Conservation (phyloP, 2,113 vertebrate species). For the Brachypteracias leptosomus region DNA sequence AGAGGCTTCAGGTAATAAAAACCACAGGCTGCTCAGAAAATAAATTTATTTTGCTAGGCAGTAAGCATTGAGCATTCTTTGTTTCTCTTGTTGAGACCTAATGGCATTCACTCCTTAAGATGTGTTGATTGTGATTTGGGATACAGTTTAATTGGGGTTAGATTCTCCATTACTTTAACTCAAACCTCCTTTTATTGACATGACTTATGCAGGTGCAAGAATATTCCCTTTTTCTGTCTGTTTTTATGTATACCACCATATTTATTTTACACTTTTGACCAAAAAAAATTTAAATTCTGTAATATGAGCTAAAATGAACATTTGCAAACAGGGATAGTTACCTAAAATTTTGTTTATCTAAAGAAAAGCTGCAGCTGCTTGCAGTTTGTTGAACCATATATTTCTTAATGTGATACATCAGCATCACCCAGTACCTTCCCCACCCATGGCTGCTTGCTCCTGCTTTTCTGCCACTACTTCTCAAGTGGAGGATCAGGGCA, state of each 20-base stretch:
- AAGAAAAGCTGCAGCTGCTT: background rate
- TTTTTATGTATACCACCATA: background rate
- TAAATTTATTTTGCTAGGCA: background rate
- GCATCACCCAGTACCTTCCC: background rate
- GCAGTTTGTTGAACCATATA: background rate
- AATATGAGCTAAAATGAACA: background rate
- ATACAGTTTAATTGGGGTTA: background rate
- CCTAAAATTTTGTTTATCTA: background rate
- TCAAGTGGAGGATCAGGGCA: background rate
- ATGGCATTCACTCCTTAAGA: background rate
- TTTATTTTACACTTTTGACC: background rate
- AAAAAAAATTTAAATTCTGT: background rate
- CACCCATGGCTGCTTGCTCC: background rate
- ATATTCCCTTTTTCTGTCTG: background rate
- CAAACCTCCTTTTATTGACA: background rate
- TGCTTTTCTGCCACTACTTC: background rate
- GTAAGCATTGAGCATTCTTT: background rate
- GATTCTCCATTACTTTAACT: slow-evolving; percentile 55
- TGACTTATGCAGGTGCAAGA: background rate
- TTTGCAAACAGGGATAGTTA: background rate
- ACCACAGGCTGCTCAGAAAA: background rate
- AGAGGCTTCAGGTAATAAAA: background rate
- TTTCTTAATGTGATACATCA: background rate
- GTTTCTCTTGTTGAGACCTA: background rate
- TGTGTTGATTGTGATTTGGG: background rate